Base-by-base conservation (phyloP, 2,888 invertebrate species). In the Apotomis betuletana region DNA sequence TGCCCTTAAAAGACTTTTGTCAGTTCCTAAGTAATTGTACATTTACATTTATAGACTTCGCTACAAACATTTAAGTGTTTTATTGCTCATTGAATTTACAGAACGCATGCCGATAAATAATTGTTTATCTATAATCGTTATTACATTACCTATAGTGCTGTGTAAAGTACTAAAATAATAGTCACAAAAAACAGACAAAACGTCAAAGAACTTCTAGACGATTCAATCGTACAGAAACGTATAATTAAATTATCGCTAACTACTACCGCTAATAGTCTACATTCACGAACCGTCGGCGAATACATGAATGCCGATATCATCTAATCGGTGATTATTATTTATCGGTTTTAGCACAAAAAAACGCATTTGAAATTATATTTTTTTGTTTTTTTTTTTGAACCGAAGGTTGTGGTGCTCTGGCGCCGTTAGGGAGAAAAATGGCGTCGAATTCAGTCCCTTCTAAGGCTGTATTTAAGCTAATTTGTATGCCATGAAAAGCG, bases 1-100 rank as follows among this genome's bases (percentile, higher is more conserved):
- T 79, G 74, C 67, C 64, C 70, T 67, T 60, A 70, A 63, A 75
- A 76, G 67, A 63, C 57, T 62, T 72, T 74, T 57, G 62, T 68
- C 75, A 72, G 68, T 63, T 60, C 59, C 60, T 70, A 63, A 64
- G 68, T 65, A 70, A 67, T 70, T 63, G 58, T 27, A 63, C 41
- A 44, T 60, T 61, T 3, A 58, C 58, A 49, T 49, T 59, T 67
- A 51, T 38, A 58, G n/a, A 58, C 4, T 38, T 51, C 5, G 51
- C 13, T 46, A 46, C 9, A 49, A 27, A 12, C 10, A 49, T 49
- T 6, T 9, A 49, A 49, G 9, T 49, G 9, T 8, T 49, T 49
- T 49, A 49, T 49, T 9, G 49, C 3, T 12, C 49, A 9, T 9
- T 49, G 49, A 49, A 49, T 49, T 49, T 9, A 6, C 49, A 49